These are phyloP conservation scores for Anguilla japonica DNA, from an alignment of 2,113 vertebrate genomes.

Conservation along the genomic window DNA sequence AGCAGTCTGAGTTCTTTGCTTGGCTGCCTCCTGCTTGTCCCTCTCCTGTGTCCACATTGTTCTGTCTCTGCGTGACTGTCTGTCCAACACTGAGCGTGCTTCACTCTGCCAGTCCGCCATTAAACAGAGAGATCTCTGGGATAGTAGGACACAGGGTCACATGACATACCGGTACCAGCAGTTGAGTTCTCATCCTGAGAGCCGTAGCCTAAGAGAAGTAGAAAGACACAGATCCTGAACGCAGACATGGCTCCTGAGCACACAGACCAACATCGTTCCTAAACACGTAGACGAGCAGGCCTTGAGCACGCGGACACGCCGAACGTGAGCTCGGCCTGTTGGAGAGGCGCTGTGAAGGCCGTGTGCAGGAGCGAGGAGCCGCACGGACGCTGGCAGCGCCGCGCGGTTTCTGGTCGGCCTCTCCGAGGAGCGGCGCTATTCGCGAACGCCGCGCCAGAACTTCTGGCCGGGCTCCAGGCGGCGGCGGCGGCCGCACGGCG, in stretches of 20 bases:
- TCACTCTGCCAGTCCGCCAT: neutral
- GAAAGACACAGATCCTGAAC: neutral
- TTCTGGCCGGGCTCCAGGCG: slow-evolving; percentile 64
- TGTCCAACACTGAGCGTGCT: neutral
- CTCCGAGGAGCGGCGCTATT: slow-evolving; percentile 56
- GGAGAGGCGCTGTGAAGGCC: neutral
- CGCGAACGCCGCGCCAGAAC: slow-evolving; percentile 65
- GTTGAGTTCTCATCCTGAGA: neutral
- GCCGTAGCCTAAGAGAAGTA: neutral
- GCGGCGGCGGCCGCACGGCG: slow-evolving; percentile 50
- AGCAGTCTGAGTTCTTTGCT: neutral
- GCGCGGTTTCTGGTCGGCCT: slow-evolving; percentile 43
- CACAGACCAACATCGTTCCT: no score
- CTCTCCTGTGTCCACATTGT: no score
- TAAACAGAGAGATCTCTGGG: no score
- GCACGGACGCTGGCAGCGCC: neutral
- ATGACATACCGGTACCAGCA: neutral
- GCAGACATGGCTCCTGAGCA: neutral
- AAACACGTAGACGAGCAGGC: neutral
- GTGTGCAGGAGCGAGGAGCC: neutral
- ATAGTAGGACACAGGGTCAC: neutral
- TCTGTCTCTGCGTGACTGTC: neutral
- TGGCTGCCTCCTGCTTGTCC: neutral
- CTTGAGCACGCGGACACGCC: neutral
- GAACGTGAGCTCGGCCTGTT: neutral